phyloP scores from a whole-genome alignment of 2,113 vertebrate genomes.

The Cairina moschata region DNA sequence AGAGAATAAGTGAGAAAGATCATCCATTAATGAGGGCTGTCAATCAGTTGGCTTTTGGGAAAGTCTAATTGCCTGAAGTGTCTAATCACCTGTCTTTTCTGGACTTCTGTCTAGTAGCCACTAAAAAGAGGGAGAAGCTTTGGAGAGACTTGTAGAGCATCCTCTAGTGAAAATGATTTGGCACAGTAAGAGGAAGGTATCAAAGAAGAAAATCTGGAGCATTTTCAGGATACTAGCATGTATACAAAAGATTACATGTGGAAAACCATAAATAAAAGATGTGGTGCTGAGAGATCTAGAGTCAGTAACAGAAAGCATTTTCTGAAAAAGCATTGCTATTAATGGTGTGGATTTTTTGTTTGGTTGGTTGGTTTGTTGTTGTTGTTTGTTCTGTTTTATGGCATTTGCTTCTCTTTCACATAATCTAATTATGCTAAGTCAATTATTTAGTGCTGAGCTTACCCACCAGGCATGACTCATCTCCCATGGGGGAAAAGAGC shows the following conservation, averaged over 20 bases:
- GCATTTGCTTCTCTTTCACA: neutral
- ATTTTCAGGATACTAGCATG: neutral
- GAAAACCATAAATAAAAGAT: neutral
- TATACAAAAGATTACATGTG: neutral
- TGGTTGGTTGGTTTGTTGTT: neutral
- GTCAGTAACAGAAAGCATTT: neutral
- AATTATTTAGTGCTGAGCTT: neutral
- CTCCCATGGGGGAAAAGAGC: neutral
- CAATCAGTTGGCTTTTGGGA: neutral
- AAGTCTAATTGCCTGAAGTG: neutral
- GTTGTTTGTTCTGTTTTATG: neutral
- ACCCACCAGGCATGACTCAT: neutral
- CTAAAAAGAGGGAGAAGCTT: neutral
- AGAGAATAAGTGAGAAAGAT: neutral
- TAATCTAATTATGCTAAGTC: neutral
- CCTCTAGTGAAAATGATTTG: neutral
- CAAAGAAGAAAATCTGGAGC: neutral
- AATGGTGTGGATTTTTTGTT: neutral
- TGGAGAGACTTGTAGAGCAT: neutral
- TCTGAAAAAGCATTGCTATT: neutral
- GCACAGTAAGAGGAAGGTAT: neutral
- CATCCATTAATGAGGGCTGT: rapidly evolving
- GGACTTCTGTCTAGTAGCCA: neutral
- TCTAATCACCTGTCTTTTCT: neutral
- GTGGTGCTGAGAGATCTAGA: neutral